A percentile compares a stretch with the other conserved stretches of the same genome.
phyloP scores from a whole-genome alignment of 2,113 vertebrate genomes.

The Hypocryptadius cinnamomeus region DNA sequence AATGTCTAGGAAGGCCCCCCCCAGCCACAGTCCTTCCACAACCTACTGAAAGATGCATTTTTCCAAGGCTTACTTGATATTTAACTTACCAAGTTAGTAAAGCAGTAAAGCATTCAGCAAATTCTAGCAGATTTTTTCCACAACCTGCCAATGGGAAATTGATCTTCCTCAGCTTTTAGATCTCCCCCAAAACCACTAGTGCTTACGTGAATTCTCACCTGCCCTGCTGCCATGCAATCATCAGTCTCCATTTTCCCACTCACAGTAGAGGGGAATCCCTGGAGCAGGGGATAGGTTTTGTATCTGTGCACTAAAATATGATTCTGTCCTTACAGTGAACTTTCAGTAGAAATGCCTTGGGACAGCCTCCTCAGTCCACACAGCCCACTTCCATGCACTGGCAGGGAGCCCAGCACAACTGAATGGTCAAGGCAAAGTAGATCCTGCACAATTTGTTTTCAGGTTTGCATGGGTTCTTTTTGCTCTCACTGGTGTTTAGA shows the following conservation, averaged over 20 bases:
- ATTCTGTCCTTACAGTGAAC: slow-evolving; percentile 12
- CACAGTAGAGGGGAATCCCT: background rate
- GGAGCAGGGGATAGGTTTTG: background rate
- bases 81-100: background rate
- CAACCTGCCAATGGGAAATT: background rate
- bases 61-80: background rate
- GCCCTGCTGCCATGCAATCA: background rate
- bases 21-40: background rate
- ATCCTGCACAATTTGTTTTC: background rate
- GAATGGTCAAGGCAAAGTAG: background rate
- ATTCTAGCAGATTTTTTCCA: background rate
- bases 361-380: background rate
- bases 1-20: background rate
- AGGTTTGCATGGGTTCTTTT: background rate
- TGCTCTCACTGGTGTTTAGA: background rate
- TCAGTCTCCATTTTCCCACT: background rate
- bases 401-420: background rate
- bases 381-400: background rate
- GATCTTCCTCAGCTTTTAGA: background rate
- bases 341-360: background rate
- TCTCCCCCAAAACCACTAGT: background rate
- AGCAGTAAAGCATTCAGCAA: background rate
- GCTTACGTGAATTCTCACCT: background rate
- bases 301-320: background rate
- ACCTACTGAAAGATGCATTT: background rate